Base-by-base conservation (phyloP, 2,888 invertebrate species). In the Eupithecia subfuscata region DNA sequence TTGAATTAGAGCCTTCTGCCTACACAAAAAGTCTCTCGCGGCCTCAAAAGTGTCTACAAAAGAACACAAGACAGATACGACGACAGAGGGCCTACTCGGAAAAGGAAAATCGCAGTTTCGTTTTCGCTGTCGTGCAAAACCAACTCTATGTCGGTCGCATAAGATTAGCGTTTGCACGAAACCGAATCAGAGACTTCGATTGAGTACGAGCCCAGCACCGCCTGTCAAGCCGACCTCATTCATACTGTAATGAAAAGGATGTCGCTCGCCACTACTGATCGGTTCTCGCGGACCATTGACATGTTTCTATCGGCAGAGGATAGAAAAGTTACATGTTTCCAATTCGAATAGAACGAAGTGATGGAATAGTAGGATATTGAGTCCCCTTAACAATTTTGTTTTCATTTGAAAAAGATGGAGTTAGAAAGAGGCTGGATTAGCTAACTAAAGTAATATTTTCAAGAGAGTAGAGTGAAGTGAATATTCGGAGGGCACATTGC, bases 221-320 rank as follows among this genome's bases (percentile, higher is more conserved):
- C 6, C 40, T 40, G 48, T n/a, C 40, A 5, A 12, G 52, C 22
- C 60, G 37, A 70, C 56, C 52, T 68, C 40, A 43, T 68, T 68
- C 67, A 25, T 22, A 22, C 67, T 70, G 60, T 34, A 40, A 63
- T 40, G 12, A 37, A 40, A 60, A 68, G 67, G 25, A 43, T 43
- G 67, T 22, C 67, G 67, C 67, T 22, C 40, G 12, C 40, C 67
- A 25, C 22, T 68, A 12, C 67, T 22, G 67, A 22, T 11, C 56
- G 11, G 22, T 12, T 12, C 8, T 34, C 18, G 30, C 30, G 63
- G 30, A 64, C 25, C 34, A 30, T 64, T 34, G 18, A 64, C 63
- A 64, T 64, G 63, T 9, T 30, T 30, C 34, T 34, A 7, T 34
- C 22, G 22, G 56, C n/a, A 52, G 52, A 56, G 11, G 11, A 56